Conservation (phyloP, 2,888 invertebrate genomes). For the Drosophila trichaetosa region DNA sequence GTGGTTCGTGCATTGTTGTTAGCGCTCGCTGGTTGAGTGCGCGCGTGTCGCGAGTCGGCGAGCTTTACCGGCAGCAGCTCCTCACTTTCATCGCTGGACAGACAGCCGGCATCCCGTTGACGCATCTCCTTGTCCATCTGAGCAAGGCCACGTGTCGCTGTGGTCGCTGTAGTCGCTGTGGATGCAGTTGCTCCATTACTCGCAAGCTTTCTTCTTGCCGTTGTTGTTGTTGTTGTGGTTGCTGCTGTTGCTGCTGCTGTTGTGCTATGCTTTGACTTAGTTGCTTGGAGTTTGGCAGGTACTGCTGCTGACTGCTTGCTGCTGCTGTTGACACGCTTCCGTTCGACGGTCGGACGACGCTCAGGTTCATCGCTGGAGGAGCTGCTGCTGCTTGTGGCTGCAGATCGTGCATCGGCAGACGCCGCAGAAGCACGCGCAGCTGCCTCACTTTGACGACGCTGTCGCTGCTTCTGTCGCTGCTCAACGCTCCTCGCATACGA, state of each 20-base stretch:
- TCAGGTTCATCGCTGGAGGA: constrained; percentile 56
- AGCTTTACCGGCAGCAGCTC: constrained; percentile 88
- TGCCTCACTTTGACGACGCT: constrained; percentile 57
- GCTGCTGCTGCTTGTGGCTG: constrained; percentile 52
- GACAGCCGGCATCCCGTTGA: constrained; percentile 87
- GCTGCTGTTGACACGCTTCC: constrained; percentile 48
- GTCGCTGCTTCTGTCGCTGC: constrained; percentile 79
- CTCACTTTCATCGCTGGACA: constrained; percentile 94
- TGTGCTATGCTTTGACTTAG: constrained; percentile 72
- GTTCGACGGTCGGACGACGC: constrained; percentile 13
- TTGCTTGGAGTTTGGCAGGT: constrained; percentile 73
- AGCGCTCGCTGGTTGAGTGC: constrained; percentile 8
- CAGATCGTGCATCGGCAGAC: constrained; percentile 53
- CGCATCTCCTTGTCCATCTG: constrained; percentile 90
- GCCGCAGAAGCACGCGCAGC: constrained; percentile 61
- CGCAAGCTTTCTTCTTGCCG: constrained; percentile 46
- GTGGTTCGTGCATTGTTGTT: constrained; percentile 11
- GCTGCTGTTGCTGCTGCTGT: constrained; percentile 25
- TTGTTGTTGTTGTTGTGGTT: constrained; percentile 26
- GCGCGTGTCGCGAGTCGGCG: constrained; percentile 33
- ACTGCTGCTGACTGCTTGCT: constrained; percentile 59
- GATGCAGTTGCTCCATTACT: constrained; percentile 31
- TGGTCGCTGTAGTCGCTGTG: constrained; percentile 32
- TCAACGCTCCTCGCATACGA: constrained; percentile 78
- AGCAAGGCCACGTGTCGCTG: constrained; percentile 85